Evolutionary conservation across 2,888 invertebrate species (phyloP).

Genomic region (Pristionchus japonicus): DNA sequence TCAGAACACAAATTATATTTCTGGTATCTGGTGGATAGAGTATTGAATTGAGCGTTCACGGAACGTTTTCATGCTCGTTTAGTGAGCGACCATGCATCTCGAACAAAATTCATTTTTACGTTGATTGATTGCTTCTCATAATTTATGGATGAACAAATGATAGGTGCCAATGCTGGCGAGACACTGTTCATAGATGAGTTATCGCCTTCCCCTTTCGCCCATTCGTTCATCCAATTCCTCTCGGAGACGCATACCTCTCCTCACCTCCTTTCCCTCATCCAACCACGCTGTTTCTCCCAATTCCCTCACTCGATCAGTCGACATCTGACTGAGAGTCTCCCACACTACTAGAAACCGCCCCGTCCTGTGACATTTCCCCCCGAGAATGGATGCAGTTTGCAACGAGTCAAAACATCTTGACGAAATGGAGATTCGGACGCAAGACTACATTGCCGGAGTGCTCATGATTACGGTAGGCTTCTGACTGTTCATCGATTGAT

Average conservation of each 20-base stretch:
- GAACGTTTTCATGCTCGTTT: not conserved
- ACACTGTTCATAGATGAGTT: too few relatives aligned
- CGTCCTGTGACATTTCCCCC: not conserved
- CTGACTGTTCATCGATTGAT: not conserved
- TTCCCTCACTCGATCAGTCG: not conserved
- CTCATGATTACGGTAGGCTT: constrained; percentile 11
- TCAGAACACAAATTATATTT: not conserved
- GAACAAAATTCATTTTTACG: too few relatives aligned
- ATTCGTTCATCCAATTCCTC: not conserved
- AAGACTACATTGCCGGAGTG: constrained; percentile 18
- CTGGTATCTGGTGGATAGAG: not conserved
- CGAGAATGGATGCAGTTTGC: not conserved
- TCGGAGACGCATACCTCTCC: not conserved
- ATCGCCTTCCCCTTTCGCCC: not conserved
- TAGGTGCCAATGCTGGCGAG: too few relatives aligned
- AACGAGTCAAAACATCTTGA: not conserved
- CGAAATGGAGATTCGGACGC: constrained; percentile 17
- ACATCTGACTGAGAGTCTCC: not conserved
- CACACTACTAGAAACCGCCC: not conserved
- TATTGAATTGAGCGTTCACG: too few relatives aligned
- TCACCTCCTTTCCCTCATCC: not conserved
- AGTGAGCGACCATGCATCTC: not conserved
- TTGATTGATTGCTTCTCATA: too few relatives aligned
- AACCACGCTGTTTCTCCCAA: not conserved
- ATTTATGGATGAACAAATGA: too few relatives aligned